Evolutionary conservation across 2,797 vertebrate species (phyloP), one percentile per base, ranked within the genome.

Genomic region (Helostoma temminkii): DNA sequence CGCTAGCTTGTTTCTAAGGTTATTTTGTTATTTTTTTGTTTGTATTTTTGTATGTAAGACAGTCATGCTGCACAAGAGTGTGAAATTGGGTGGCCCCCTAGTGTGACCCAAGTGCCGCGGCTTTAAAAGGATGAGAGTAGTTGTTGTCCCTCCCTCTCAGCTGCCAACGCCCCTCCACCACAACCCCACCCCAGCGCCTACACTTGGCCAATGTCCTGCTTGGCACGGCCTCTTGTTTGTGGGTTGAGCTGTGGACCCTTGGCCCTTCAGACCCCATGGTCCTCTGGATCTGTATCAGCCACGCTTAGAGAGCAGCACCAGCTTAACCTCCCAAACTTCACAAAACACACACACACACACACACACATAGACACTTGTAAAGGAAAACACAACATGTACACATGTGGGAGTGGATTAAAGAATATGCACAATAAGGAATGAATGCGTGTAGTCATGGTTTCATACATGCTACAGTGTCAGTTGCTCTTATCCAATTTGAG

Each of bases 51-150:
- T 84, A 68, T 79, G 56, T 56, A 32, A 70, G 32, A 50, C 56
- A 64, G 59, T 53, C 68, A 37, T 43, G 69, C 66, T 68, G 66
- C 12, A 42, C 54, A 65, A 22, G 37, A 77, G 79, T 90, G 88
- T 91, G 83, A 89, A 90, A 91, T 86, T 84, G 80, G 75, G 70
- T 62, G 75, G 71, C 81, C 76, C 82, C 80, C 79, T 65, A 56
- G 74, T 88, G 84, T 75, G 90, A 90, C 87, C 85, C 76, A 53
- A 77, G 82, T 81, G 80, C 47, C 12, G 63, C 22, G 66, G 82
- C 71, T 88, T 85, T 76, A 82, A 75, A 76, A 72, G 83, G 82
- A 86, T 77, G 74, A 87, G 66, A 82, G 78, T 65, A 61, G 72
- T 81, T 74, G 67, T 74, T 39, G 30, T 61, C 69, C 59, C 12